Base-by-base conservation (phyloP, 2,888 invertebrate genomes). In the Tillus elongatus region DNA sequence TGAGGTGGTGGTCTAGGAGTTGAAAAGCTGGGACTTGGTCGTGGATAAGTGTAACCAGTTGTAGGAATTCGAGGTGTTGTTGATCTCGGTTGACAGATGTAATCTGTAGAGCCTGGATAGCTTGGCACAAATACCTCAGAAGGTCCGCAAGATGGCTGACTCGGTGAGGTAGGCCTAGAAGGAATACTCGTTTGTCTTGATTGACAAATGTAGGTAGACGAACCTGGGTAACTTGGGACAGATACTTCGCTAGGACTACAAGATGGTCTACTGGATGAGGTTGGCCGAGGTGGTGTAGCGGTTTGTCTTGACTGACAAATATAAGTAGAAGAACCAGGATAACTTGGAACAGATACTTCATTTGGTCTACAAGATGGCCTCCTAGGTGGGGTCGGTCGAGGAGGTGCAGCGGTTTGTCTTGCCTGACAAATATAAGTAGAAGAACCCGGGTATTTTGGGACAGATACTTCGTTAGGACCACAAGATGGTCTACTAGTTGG, bases 381-480 rank as follows among this genome's bases (percentile, higher is more conserved):
- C n/a, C n/a, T n/a, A n/a, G n/a, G n/a, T n/a, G n/a, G n/a, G n/a
- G n/a, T n/a, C n/a, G 40, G 39, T 30, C 28, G 36, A 14, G 33
- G 36, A 30, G 31, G 34, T 9, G 29, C 11, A 8, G 4, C 9
- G 3, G 40, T 10, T 6, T 39, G 39, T 19, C 24, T 19, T 19
- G 24, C 6, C n/a, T 19, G 6, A n/a, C 24, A 19, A 19, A 19
- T 19, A 19, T 19, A 19, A 8, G 6, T n/a, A n/a, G 6, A 8
- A 8, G 24, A 19, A 19, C 24, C 24, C n/a, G 24, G 24, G n/a
- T 19, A 19, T 6, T 37, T 37, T 14, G 40, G 49, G 0, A 54
- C 63, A 12, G 59, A 45, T 2, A 62, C 64, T 6, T 50, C 42
- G 0, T 68, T 69, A 6, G 69, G 68, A 2, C 68, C 54, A 57